Conservation (phyloP, 2,888 invertebrate species). For the Mycogona germanica region DNA sequence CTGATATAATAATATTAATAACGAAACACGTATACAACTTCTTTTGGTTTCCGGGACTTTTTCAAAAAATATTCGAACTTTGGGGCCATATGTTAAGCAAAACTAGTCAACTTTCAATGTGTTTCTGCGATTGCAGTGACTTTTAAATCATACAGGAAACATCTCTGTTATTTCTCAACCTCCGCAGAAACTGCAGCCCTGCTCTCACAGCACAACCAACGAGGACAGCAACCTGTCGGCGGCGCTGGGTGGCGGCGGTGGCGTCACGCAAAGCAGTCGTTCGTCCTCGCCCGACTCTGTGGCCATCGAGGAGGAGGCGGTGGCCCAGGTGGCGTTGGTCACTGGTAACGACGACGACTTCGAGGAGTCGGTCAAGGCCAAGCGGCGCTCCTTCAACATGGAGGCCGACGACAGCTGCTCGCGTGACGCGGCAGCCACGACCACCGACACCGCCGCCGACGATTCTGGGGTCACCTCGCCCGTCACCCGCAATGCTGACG, state of each 20-base stretch:
- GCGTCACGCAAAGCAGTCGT: conserved; percentile 20
- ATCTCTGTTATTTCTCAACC: conserved; percentile 8
- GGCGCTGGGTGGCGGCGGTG: conserved; percentile 19
- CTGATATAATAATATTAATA: too few relatives aligned
- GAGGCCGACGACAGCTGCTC: background rate
- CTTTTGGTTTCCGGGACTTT: too few relatives aligned
- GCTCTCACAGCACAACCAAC: conserved; percentile 20
- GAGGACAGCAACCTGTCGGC: conserved; percentile 23
- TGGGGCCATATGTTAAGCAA: background rate
- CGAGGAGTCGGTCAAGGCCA: conserved; percentile 31
- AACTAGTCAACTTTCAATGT: too few relatives aligned
- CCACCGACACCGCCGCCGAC: conserved; percentile 15
- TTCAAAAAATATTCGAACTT: background rate
- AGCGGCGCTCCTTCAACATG: conserved; percentile 24
- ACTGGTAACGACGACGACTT: conserved; percentile 28
- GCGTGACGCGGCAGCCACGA: background rate
- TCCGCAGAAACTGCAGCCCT: conserved; percentile 43
- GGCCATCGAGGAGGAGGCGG: conserved; percentile 22
- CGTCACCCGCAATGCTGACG: too few relatives aligned
- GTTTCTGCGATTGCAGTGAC: too few relatives aligned
- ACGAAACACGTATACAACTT: too few relatives aligned
- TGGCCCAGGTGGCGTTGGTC: conserved; percentile 18
- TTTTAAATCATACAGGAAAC: conserved; percentile 13
- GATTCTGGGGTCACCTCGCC: too few relatives aligned
- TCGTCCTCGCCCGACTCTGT: conserved; percentile 24